These are phyloP conservation scores for Sebastes matsubarae DNA, from an alignment of 2,797 vertebrate species.

Conservation along the genomic window DNA sequence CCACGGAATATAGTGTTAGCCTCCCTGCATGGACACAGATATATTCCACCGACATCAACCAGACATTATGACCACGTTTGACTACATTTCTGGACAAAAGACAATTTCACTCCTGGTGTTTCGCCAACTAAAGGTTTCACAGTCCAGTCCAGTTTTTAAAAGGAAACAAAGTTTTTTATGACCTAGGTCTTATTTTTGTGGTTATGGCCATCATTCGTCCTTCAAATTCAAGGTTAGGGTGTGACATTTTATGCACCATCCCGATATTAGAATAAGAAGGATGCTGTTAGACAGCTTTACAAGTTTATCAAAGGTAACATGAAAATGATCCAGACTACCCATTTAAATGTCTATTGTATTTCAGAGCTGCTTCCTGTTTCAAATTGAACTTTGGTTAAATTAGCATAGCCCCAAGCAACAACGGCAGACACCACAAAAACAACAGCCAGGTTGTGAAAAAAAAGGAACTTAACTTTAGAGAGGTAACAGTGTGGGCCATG, in stretches of 20 bases:
- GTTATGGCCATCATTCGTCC: not conserved
- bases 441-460: not conserved
- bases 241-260: not conserved
- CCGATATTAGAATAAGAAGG: not conserved
- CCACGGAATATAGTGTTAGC: slow-evolving; percentile 98
- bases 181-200: not conserved
- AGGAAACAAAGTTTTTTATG: not conserved
- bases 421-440: not conserved
- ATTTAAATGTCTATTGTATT: not conserved
- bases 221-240: not conserved
- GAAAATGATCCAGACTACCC: not conserved
- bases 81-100: not conserved
- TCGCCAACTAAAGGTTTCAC: not conserved
- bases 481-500: not conserved
- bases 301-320: not conserved
- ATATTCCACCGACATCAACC: not conserved
- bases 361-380: slow-evolving; percentile 11
- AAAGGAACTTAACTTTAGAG: slow-evolving; percentile 11
- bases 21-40: slow-evolving; percentile 84
- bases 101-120: not conserved
- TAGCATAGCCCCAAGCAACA: not conserved
- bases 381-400: not conserved
- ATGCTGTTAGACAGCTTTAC: not conserved
- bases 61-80: not conserved
- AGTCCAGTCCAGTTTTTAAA: not conserved